Conservation (phyloP, 2,797 vertebrate genomes). For the Helarctos malayanus region DNA sequence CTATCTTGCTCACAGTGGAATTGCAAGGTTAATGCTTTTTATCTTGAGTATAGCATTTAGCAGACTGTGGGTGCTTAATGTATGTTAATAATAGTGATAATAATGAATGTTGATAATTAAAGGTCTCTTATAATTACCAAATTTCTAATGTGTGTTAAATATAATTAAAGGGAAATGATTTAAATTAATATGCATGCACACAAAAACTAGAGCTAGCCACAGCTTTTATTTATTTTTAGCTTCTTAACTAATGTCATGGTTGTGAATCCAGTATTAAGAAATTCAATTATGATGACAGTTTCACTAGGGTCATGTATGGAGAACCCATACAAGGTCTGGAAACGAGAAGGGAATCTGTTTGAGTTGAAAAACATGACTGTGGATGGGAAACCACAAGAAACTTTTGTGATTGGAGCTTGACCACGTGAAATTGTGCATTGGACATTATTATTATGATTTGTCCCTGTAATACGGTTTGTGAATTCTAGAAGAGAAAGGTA, state of each 20-base stretch:
- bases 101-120: constrained; percentile 84
- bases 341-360: constrained; percentile 19
- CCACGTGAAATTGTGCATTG: background rate
- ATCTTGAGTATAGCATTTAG: constrained; percentile 78
- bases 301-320: background rate
- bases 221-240: constrained; percentile 77
- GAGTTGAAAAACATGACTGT: background rate
- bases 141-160: constrained; percentile 81
- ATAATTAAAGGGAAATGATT: constrained; percentile 81
- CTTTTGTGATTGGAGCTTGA: background rate
- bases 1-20: constrained; percentile 75
- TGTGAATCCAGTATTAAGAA: constrained; percentile 66
- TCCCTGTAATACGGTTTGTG: background rate
- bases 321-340: background rate
- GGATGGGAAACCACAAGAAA: background rate
- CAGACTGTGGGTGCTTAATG: constrained; percentile 77
- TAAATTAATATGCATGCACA: constrained; percentile 75
- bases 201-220: constrained; percentile 75
- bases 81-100: constrained; percentile 84
- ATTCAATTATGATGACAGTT: constrained; percentile 21
- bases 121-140: constrained; percentile 82
- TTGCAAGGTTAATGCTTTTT: constrained; percentile 80
- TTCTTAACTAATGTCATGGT: constrained; percentile 56
- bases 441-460: background rate
- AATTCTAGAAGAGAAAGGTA: background rate